A percentile compares a stretch with the other conserved stretches of the same genome.
phyloP scores from a whole-genome alignment of 92 coral and sea anemone genomes.

The Zoanthus sociatus region DNA sequence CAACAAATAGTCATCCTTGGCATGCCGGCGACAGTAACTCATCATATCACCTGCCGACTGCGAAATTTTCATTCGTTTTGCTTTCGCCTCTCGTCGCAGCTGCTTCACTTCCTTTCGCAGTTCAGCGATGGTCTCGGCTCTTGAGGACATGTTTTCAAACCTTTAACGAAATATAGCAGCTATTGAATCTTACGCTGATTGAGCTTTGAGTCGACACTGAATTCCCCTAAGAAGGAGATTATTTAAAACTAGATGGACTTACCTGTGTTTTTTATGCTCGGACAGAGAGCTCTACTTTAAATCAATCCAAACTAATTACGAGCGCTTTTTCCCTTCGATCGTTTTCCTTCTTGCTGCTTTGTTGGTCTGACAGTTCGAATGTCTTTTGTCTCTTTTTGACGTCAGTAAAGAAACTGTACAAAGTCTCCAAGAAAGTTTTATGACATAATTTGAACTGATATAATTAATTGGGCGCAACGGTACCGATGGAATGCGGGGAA shows the following conservation, averaged over 20 bases:
- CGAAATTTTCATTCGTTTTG: background rate
- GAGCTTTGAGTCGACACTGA: background rate
- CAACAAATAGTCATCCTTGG: constrained; percentile 9
- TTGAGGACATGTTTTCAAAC: constrained; percentile 11
- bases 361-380: too few relatives aligned
- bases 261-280: background rate
- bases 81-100: constrained; percentile 19
- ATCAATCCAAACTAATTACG: too few relatives aligned
- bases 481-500: too few relatives aligned
- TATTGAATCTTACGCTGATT: background rate
- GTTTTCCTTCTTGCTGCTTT: too few relatives aligned
- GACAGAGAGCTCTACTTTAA: too few relatives aligned
- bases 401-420: too few relatives aligned
- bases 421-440: too few relatives aligned
- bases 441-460: too few relatives aligned
- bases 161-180: background rate
- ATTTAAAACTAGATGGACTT: background rate
- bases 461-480: too few relatives aligned
- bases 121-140: constrained; percentile 19
- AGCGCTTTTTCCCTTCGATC: too few relatives aligned
- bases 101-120: constrained; percentile 19
- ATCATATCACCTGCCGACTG: constrained; percentile 6
- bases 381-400: too few relatives aligned
- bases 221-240: background rate
- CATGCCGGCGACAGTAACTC: constrained; percentile 38